Base-by-base conservation (phyloP, 2,888 invertebrate species). In the Pediacus dermestoides region DNA sequence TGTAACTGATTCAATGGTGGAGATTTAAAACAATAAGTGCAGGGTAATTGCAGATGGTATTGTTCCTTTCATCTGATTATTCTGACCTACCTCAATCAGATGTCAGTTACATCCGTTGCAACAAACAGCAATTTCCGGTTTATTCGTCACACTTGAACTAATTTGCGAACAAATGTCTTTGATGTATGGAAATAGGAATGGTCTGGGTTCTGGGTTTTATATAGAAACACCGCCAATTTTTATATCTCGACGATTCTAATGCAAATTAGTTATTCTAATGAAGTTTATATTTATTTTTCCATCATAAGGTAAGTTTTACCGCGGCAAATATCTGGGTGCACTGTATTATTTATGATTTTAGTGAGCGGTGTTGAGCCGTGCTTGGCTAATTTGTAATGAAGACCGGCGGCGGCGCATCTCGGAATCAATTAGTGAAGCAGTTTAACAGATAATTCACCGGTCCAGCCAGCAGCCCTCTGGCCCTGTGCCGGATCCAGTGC, bases 51-150 rank as follows among this genome's bases (percentile, higher is more conserved):
- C 47, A 39, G 43, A 28, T 30, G 13, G 21, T 32, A 46, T 46
- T 46, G 46, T 46, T 43, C 33, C 37, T 43, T 48, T 40, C 48
- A 48, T 53, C 51, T 52, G 56, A 56, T 57, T 54, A 53, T 47
- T 44, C 39, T 40, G 57, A 56, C 59, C 59, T 60, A 48, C 59
- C 59, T 54, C 59, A 55, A 58, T 56, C 49, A 42, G 45, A 41
- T 58, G 56, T 50, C 59, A 53, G 54, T 55, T 53, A 50, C 50
- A 58, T 59, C 58, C 58, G 56, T 42, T 39, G 34, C 32, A 21
- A 32, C 27, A 45, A 48, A 48, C 43, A 41, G 42, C 46, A 37
- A 52, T 48, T 54, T 54, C 54, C 54, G 49, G 44, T 46, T 49
- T 47, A 39, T 41, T 43, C 48, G 54, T 52, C 46, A 51, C 49